Base-by-base conservation (phyloP, 2,113 vertebrate species). In the Platysternon megacephalum region DNA sequence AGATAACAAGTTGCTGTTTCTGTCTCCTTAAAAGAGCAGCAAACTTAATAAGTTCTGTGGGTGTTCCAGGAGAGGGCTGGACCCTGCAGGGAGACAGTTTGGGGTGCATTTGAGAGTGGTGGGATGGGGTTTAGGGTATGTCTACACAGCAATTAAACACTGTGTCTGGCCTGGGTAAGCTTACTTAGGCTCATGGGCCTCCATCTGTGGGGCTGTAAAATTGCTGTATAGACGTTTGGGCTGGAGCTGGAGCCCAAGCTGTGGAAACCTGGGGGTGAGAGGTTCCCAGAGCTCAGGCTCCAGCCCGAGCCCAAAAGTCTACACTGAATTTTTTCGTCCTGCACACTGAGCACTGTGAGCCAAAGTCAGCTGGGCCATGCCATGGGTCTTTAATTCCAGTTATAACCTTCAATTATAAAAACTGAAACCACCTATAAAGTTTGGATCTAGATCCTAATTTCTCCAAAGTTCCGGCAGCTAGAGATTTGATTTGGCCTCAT, bases 401-500 rank as follows among this genome's bases (percentile, higher is more conserved):
- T 58, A 56, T 56, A 56, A 56, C 24, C 55, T 28, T 1, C 2
- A 87, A 1, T 13, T 87, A 2, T 82, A 85, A 92, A 82, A 46
- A 2, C 2, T 83, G n/a, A 6, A 72, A 13, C 26, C 2, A 49
- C 0, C 39, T 87, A 82, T 82, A 11, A 90, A 79, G 21, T 35
- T 1, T 12, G 39, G n/a, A 32, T 78, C 24, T 4, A 1, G 22
- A 4, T n/a, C 0, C 2, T 80, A 32, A 24, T 52, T 83, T 51
- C 82, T 26, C 7, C 12, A 49, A 61, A 87, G 29, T 6, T n/a
- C 11, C 78, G 53, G 2, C 11, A 1, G 11, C 3, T 76, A 44
- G 48, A 91, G 3, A 14, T 87, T 42, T 53, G 2, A 42, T 87
- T 85, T 81, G 44, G 49, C 82, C 35, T 9, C 2, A 26, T 22